Conservation (phyloP, 2,797 vertebrate species). For the Huso huso region DNA sequence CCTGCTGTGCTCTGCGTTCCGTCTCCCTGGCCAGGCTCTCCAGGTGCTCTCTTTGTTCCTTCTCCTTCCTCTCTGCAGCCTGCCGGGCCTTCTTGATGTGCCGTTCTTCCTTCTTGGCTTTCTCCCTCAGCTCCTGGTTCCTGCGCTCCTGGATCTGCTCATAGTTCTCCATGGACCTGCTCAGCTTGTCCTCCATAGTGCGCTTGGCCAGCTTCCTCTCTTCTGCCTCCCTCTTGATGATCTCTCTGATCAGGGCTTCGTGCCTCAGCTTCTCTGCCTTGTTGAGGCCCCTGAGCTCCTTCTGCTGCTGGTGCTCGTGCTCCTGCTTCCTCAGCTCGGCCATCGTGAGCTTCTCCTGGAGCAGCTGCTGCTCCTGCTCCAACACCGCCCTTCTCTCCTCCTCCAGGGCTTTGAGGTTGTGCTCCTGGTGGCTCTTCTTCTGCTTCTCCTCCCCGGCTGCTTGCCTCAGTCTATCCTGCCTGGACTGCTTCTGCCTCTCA, state of each 20-base stretch:
- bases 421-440: slow-evolving; percentile 81
- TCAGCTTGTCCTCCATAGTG: slow-evolving; percentile 69
- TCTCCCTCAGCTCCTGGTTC: slow-evolving; percentile 75
- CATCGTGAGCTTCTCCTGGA: slow-evolving; percentile 76
- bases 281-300: slow-evolving; percentile 77
- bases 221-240: slow-evolving; percentile 72
- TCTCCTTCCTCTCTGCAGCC: slow-evolving; percentile 71
- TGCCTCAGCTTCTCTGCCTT: slow-evolving; percentile 81
- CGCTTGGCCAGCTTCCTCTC: slow-evolving; percentile 71
- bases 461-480: slow-evolving; percentile 67
- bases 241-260: slow-evolving; percentile 70
- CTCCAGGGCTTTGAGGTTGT: slow-evolving; percentile 76
- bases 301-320: slow-evolving; percentile 71
- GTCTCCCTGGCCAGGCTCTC: slow-evolving; percentile 71
- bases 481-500: slow-evolving; percentile 70
- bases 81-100: slow-evolving; percentile 79
- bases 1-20: slow-evolving; percentile 78
- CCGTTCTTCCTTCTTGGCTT: slow-evolving; percentile 76
- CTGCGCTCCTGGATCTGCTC: slow-evolving; percentile 83
- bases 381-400: slow-evolving; percentile 68
- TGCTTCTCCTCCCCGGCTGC: slow-evolving; percentile 71
- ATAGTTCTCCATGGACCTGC: slow-evolving; percentile 81
- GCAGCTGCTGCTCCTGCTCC: slow-evolving; percentile 71
- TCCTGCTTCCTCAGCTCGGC: slow-evolving; percentile 76
- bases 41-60: slow-evolving; percentile 71